phyloP scores from a whole-genome alignment of 2,797 vertebrate species.

The Neostethus bicornis region DNA sequence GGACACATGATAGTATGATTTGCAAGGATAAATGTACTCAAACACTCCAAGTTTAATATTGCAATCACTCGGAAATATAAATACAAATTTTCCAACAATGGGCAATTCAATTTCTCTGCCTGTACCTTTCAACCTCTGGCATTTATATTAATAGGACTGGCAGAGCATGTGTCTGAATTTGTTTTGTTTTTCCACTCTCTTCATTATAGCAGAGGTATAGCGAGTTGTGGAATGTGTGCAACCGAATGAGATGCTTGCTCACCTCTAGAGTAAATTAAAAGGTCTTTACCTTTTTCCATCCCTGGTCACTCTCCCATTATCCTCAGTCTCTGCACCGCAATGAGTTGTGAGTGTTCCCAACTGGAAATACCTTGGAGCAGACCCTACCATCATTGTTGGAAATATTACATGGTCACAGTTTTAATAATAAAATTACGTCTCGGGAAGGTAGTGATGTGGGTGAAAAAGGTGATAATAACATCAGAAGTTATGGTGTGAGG shows the following conservation, averaged over 20 bases:
- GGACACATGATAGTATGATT: not conserved
- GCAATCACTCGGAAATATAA: not conserved
- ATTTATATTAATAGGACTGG: slow-evolving; percentile 49
- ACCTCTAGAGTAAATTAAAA: slow-evolving; percentile 67
- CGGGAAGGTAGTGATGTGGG: slow-evolving; percentile 12
- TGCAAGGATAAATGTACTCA: not conserved
- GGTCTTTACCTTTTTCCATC: slow-evolving; percentile 54
- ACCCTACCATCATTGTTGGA: slow-evolving; percentile 60
- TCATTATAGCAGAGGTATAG: slow-evolving; percentile 58
- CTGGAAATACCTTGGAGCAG: slow-evolving; percentile 64
- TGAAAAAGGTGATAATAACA: slow-evolving; percentile 43
- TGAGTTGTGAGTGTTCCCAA: slow-evolving; percentile 57
- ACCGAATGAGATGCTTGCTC: slow-evolving; percentile 45
- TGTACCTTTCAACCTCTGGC: slow-evolving; percentile 19
- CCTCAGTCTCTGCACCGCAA: slow-evolving; percentile 41
- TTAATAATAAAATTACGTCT: slow-evolving; percentile 57
- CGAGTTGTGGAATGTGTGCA: slow-evolving; percentile 35
- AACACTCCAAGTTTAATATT: slow-evolving; percentile 1
- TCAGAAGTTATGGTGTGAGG: slow-evolving; percentile 53
- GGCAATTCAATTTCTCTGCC: slow-evolving; percentile 15
- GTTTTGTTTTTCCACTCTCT: slow-evolving; percentile 27
- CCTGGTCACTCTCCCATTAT: slow-evolving; percentile 69
- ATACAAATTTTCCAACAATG: not conserved
- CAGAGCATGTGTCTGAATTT: slow-evolving; percentile 42
- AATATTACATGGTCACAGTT: slow-evolving; percentile 65